Evolutionary conservation across 2,113 vertebrate genomes (phyloP).

Genomic region (Elaphurus davidianus): DNA sequence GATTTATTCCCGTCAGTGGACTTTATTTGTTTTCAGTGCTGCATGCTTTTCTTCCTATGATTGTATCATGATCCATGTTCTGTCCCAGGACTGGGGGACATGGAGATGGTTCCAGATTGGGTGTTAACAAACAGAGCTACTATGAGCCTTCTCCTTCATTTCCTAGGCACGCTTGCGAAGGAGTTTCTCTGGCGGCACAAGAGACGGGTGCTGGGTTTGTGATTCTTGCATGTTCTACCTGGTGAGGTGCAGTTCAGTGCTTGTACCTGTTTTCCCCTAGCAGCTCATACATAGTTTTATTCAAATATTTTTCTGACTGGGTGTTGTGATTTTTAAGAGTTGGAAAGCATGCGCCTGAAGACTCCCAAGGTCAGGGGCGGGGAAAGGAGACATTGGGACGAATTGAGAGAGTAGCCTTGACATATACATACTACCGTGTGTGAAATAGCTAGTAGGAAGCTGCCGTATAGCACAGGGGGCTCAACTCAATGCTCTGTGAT

Average conservation of each 20-base stretch:
- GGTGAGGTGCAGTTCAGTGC: background rate
- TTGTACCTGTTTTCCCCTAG: background rate
- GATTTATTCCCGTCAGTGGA: accelerated
- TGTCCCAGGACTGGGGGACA: accelerated
- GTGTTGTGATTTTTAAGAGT: background rate
- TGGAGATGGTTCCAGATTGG: background rate
- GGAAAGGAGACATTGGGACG: background rate
- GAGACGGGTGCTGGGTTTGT: background rate
- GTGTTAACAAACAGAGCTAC: background rate
- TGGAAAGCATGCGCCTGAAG: background rate
- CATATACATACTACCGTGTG: background rate
- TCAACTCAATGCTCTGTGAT: background rate
- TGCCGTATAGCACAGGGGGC: background rate
- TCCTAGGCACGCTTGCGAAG: background rate
- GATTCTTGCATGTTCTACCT: background rate
- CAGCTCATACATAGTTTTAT: background rate
- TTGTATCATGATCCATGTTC: background rate
- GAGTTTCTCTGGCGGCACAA: background rate
- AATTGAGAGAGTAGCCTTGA: background rate
- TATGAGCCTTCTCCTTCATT: background rate
- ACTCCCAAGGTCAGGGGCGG: background rate
- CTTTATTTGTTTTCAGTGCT: background rate
- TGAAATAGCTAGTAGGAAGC: background rate
- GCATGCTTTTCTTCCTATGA: background rate
- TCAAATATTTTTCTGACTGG: background rate